These are phyloP conservation scores for Drosophila erecta DNA, from an alignment of 1,140 invertebrate species.

Conservation along the genomic window DNA sequence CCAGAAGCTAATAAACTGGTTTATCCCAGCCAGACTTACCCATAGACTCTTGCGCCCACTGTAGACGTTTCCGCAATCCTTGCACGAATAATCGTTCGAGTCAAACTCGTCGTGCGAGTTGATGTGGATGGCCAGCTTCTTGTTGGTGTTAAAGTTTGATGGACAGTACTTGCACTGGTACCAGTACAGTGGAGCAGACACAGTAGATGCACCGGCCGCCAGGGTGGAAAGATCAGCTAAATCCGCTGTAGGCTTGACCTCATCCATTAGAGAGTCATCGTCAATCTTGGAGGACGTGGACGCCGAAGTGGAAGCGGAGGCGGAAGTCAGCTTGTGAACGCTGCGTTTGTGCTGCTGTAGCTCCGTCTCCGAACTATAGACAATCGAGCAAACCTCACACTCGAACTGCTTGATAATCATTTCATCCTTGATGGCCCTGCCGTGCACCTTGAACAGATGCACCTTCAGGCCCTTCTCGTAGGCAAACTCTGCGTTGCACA, in stretches of 20 bases:
- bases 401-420: constrained; percentile 83
- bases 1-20: neutral
- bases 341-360: constrained; percentile 72
- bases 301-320: constrained; percentile 16
- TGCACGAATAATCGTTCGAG: constrained; percentile 83
- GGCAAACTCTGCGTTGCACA: constrained; percentile 83
- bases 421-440: constrained; percentile 71
- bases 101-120: constrained; percentile 84
- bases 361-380: constrained; percentile 75
- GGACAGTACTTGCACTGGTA: constrained; percentile 84
- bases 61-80: constrained; percentile 84
- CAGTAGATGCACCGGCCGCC: neutral
- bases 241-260: constrained; percentile 17
- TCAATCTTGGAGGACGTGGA: constrained; percentile 28
- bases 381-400: constrained; percentile 82
- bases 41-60: constrained; percentile 83
- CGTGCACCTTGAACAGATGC: constrained; percentile 84
- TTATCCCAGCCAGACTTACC: constrained; percentile 48
- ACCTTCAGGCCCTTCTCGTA: constrained; percentile 84
- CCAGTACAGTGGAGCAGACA: constrained; percentile 70
- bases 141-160: constrained; percentile 83
- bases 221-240: constrained; percentile 14
- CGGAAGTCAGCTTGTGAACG: constrained; percentile 46
- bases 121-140: constrained; percentile 84
- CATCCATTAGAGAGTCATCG: constrained; percentile 6